Evolutionary conservation across 2,113 vertebrate genomes (phyloP), one percentile per base, ranked within the genome.

Genomic region (Urocynchramus pylzowi): DNA sequence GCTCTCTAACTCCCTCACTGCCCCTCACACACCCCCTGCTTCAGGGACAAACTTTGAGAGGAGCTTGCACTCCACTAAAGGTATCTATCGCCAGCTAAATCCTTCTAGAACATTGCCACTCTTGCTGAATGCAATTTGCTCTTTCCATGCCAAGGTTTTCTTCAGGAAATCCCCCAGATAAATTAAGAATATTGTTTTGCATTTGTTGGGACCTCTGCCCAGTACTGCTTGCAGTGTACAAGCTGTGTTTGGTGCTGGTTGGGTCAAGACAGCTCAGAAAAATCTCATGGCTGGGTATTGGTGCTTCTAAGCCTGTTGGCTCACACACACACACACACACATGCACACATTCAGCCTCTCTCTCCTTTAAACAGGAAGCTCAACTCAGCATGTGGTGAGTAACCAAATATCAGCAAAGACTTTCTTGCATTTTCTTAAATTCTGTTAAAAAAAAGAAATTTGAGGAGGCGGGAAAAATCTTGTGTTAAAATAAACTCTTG

Each of bases 121-220:
- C 56, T 77, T 47, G 49, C 61, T 92, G 73, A 84, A 84, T 78
- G 44, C 33, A 59, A 39, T 83, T 85, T 74, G 31, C 60, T 88
- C 17, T 76, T 70, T 76, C 53, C 21, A 31, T 60, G 88, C 83
- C 83, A 89, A 94, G 42, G 53, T 89, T 93, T 93, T 45, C 45
- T 82, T 84, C 90, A 97, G 90, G 77, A 97, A 97, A 96, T 96
- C 90, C 88, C 93, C 88, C 45, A 85, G 65, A 90, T 96, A 42
- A 90, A 95, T 96, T 87, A 59, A 82, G 84, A 88, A 85, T 73
- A 79, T n/a, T 63, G 91, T 59, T 97, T 95, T 80, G 69, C 33
- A 22, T 95, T 94, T 79, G 19, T 28, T 93, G 87, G 94, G 93
- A 91, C n/a, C 33, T 87, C 53, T 90, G 91, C 89, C 89, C 79